Conservation (phyloP, 1,140 invertebrate species). For the Calliphora vicina region DNA sequence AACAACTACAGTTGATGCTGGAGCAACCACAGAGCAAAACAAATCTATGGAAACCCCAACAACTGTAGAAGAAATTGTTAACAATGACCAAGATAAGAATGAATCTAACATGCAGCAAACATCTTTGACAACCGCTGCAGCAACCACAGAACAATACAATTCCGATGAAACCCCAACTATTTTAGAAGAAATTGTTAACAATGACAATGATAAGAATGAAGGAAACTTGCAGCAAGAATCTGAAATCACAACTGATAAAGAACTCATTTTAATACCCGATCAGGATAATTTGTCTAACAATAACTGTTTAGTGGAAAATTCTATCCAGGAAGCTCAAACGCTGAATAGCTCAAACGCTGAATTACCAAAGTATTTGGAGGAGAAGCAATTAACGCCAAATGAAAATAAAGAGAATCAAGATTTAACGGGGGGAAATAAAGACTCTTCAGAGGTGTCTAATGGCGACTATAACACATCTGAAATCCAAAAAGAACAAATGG, state of each 20-base stretch:
- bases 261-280: background rate
- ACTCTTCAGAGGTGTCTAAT: background rate
- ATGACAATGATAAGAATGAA: no score
- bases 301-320: background rate
- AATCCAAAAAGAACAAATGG: background rate
- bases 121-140: no score
- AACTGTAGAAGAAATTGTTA: background rate
- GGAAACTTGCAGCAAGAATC: background rate
- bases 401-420: background rate
- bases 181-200: background rate
- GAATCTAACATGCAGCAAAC: background rate
- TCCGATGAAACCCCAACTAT: background rate
- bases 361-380: background rate
- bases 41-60: background rate
- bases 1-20: background rate
- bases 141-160: background rate
- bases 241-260: background rate
- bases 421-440: background rate
- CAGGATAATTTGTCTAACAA: background rate
- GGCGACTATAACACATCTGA: background rate
- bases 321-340: background rate
- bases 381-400: background rate
- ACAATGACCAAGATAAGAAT: background rate
- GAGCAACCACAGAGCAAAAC: background rate
- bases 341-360: background rate